phyloP scores from a whole-genome alignment of 2,113 vertebrate species.

The Parotia lawesii region DNA sequence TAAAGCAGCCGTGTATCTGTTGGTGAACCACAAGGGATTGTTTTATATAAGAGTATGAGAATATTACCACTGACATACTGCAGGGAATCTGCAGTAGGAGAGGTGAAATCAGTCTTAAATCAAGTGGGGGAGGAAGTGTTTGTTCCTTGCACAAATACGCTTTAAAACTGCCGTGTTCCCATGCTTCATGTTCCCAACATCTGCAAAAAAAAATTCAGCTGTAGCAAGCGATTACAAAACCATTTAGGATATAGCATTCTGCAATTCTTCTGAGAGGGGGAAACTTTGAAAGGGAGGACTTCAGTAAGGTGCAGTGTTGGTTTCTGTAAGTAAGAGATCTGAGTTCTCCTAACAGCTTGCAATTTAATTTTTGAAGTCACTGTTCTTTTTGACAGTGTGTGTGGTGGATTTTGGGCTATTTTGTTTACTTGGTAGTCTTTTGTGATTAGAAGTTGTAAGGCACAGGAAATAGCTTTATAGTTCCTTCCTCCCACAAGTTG shows the following conservation, averaged over 20 bases:
- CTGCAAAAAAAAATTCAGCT: background rate
- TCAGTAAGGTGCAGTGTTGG: background rate
- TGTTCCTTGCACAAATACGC: background rate
- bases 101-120: background rate
- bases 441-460: slow-evolving; percentile 66
- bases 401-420: slow-evolving; percentile 38
- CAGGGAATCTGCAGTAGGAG: background rate
- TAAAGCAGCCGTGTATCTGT: background rate
- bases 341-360: background rate
- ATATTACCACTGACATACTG: background rate
- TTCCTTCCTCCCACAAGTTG: slow-evolving; percentile 70
- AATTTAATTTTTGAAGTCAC: slow-evolving; percentile 9
- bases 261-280: background rate
- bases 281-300: background rate
- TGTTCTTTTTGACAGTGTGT: background rate
- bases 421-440: slow-evolving; percentile 62
- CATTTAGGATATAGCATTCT: background rate
- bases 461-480: slow-evolving; percentile 72
- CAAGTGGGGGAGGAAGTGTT: background rate
- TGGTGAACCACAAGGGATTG: background rate
- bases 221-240: background rate
- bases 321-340: background rate
- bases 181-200: background rate
- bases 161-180: background rate
- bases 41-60: background rate